Evolutionary conservation across 2,888 invertebrate species (phyloP), one percentile per base, ranked within the genome.

Genomic region (Zelleria hepariella): DNA sequence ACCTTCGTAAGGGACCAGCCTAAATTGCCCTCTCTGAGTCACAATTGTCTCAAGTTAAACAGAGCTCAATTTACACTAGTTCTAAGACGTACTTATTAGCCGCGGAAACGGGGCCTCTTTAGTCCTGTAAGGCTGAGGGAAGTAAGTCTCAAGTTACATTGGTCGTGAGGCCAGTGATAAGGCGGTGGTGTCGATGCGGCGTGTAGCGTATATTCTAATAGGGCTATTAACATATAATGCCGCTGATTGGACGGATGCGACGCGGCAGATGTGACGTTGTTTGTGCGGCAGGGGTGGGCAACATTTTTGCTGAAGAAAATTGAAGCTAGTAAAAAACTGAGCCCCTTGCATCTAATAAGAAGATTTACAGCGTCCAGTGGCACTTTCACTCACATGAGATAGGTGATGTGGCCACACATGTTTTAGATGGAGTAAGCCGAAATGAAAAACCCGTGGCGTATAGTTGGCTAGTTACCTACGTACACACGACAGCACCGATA

Each of bases 161-260:
- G 77, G 82, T 62, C 47, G 59, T 66, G 70, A 66, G 64, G 70
- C 67, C 54, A 66, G 32, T 71, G 77, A 77, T 77, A 75, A 70
- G 70, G 61, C 62, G 68, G 72, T 67, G 24, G 48, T 55, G 55
- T 82, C 80, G 81, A 80, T 80, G 79, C 76, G 74, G 74, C 74
- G 72, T 71, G 77, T 75, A 70, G 78, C 73, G 78, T 55, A 80
- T 87, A 87, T 88, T 88, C 86, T 87, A 89, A 89, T 88, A 82
- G 86, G 64, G 79, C 83, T 83, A 88, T 89, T 88, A 87, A 86
- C 88, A 89, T 89, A 88, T 88, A 88, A 88, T 89, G 81, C 82
- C 68, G 84, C 90, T 91, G 91, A 91, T 91, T 91, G 91, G 91
- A 86, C 84, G 84, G 82, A 85, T 86, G 83, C 82, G 81, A 81